phyloP scores from a whole-genome alignment of 2,797 vertebrate species.

The Hipposideros larvatus region DNA sequence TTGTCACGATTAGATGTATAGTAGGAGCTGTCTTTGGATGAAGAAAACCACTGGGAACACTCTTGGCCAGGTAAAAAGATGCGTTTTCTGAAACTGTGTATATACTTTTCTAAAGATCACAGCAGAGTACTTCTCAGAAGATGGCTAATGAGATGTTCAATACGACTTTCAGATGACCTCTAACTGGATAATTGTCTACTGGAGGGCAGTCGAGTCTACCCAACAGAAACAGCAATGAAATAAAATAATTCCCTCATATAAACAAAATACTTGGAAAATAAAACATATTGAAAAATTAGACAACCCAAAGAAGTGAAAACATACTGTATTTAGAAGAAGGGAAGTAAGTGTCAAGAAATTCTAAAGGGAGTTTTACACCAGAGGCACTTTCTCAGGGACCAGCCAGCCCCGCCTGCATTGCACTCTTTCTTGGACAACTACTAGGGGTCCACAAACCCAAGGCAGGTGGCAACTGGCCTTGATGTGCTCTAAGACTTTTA shows the following conservation, averaged over 20 bases:
- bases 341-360: constrained; percentile 36
- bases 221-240: background rate
- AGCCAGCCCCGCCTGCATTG: too few relatives aligned
- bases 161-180: background rate
- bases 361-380: background rate
- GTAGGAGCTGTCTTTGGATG: background rate
- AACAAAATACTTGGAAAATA: background rate
- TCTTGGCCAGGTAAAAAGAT: constrained; percentile 9
- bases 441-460: too few relatives aligned
- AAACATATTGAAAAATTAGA: background rate
- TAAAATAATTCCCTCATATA: background rate
- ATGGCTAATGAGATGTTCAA: background rate
- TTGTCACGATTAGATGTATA: background rate
- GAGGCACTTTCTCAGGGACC: too few relatives aligned
- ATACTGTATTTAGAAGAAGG: constrained; percentile 15
- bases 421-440: too few relatives aligned
- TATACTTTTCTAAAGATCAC: background rate
- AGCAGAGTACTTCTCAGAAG: background rate
- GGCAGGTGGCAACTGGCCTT: too few relatives aligned
- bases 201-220: background rate
- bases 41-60: background rate
- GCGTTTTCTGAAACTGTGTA: background rate
- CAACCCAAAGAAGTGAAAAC: constrained; percentile 49
- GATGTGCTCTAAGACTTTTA: too few relatives aligned
- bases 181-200: background rate